Percentiles rank a stretch among this genome's conserved stretches.
Evolutionary conservation across 2,113 vertebrate genomes (phyloP).

Genomic region (Pteropus alecto): DNA sequence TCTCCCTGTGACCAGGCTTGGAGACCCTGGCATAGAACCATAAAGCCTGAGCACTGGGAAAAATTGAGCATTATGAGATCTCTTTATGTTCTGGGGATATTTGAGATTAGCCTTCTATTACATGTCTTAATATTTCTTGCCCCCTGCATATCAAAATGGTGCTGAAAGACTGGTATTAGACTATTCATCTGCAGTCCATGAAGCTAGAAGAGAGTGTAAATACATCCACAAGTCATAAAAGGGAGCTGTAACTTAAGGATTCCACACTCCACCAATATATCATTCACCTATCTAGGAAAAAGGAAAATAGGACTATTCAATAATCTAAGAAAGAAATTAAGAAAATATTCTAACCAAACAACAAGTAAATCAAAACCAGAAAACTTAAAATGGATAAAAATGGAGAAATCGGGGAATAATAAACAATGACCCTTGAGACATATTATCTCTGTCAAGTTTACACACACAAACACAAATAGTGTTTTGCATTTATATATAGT

Average conservation of each 20-base stretch:
- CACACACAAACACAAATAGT: not conserved
- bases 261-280: not conserved
- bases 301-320: not conserved
- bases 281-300: not conserved
- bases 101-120: not conserved
- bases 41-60: not conserved
- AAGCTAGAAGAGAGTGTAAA: not conserved
- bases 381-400: not conserved
- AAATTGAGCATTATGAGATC: not conserved
- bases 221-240: not conserved
- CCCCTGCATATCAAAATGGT: not conserved
- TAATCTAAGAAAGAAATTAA: not conserved
- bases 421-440: not conserved
- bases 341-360: not conserved
- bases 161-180: not conserved
- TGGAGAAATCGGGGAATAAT: not conserved
- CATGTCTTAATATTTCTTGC: not conserved
- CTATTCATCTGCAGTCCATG: not conserved
- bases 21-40: not conserved
- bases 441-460: not conserved
- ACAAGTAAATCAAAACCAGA: not conserved
- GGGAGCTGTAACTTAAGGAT: not conserved
- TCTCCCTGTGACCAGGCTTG: not conserved
- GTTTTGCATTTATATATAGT: too few species aligned
- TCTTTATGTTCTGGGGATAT: accelerated